Evolutionary conservation across 2,113 vertebrate genomes (phyloP), one percentile per base, ranked within the genome.

Genomic region (Neoarius graeffei): DNA sequence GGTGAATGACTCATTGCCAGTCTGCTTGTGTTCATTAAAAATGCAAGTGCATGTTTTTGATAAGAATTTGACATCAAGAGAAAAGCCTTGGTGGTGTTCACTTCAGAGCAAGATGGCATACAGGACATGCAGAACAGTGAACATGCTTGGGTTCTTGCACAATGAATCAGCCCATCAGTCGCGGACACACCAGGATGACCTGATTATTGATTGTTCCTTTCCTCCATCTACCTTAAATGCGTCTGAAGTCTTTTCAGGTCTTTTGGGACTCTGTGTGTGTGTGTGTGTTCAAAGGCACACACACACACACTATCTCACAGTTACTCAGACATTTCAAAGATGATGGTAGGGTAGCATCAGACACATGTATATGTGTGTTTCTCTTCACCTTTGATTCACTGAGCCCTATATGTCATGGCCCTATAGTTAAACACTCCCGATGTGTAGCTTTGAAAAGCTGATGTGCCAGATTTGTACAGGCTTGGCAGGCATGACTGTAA

Each of bases 371-470:
- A 85, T 66, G 62, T 85, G 56, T 81, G 48, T 27, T 48, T 62
- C 76, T 86, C 67, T 80, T 87, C 84, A 42, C 54, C 74, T 73
- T 74, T 87, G 90, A 91, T 92, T 93, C 91, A 85, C 74, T 71
- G 82, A 62, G 87, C 56, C 88, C 91, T 85, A 92, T 93, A 93
- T 91, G 93, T 94, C 93, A 94, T 20, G 88, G 92, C 90, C 80
- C 90, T 91, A 89, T 42, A 85, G 91, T 92, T 92, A 93, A 93
- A 93, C 91, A 88, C 90, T 93, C 80, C 91, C 35, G 84, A 91
- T 89, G 89, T 93, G 89, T 89, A 94, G 91, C 93, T 93, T 93
- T 92, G 93, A 93, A 94, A 94, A 91, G 92, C 91, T 93, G 94
- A 94, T 93, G 92, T 92, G 90, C 92, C 94, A 90, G 89, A 93